Conservation (phyloP, 2,113 vertebrate species). For the Mustelus asterias region DNA sequence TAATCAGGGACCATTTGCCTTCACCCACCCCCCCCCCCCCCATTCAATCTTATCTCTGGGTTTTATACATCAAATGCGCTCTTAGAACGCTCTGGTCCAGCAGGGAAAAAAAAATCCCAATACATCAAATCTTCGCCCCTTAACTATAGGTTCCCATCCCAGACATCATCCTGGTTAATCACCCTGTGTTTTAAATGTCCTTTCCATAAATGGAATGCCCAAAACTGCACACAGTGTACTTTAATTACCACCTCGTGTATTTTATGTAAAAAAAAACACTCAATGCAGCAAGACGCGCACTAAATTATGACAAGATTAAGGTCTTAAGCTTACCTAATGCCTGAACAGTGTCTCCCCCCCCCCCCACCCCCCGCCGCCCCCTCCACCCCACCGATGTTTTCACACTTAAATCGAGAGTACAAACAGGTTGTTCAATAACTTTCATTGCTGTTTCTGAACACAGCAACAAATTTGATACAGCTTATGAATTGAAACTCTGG, state of each 20-base stretch:
- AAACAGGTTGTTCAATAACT: background rate
- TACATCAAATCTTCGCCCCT: background rate
- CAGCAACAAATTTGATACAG: background rate
- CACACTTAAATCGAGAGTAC: background rate
- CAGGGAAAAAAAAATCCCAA: background rate
- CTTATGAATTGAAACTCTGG: background rate
- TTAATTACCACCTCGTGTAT: background rate
- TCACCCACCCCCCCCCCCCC: no score
- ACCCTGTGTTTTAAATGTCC: background rate
- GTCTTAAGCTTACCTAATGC: background rate
- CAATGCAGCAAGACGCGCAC: background rate
- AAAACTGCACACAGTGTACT: background rate
- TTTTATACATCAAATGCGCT: background rate
- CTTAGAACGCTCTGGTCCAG: background rate
- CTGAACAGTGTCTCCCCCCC: background rate
- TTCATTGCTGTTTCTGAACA: background rate
- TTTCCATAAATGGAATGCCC: background rate
- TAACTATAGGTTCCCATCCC: background rate
- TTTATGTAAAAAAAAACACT: background rate
- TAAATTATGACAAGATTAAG: background rate
- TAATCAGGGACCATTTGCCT: background rate
- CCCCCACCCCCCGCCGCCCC: no score
- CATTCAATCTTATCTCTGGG: background rate
- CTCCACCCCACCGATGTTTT: background rate
- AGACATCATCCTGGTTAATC: background rate